Evolutionary conservation across 2,113 vertebrate genomes (phyloP), one percentile per base, ranked within the genome.

Genomic region (Chelonoidis abingdonii): DNA sequence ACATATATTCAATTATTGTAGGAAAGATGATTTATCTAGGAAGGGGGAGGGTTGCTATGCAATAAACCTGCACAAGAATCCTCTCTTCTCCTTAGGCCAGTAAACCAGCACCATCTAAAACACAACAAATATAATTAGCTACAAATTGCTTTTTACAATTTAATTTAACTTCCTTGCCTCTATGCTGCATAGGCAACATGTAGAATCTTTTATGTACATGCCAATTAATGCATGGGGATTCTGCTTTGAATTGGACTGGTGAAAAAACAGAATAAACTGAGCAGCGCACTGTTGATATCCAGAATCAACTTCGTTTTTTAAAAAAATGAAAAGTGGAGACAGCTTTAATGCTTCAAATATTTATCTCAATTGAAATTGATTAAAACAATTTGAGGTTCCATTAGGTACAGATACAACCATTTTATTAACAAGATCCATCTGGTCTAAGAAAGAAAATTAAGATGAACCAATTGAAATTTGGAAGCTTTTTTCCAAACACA

Each of bases 401-500:
- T 94, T 95, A 97, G 89, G 92, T 94, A 95, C 86, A 96, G 96
- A 88, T 92, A 96, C 95, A 96, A 94, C 95, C 90, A 90, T 96
- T 97, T 97, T 95, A 95, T 95, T 98, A 97, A 97, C 94, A 49
- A 95, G 97, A 97, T 97, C 97, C 96, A 97, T 98, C 97, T 98
- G 98, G 97, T 92, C 96, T 88, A 85, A 96, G 96, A 96, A 92
- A 97, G 97, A 97, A 97, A 98, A 97, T 98, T 97, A 98, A 94
- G 97, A 98, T 97, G 93, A 94, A 91, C 95, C 98, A 98, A 98
- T 97, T 97, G 95, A 97, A 97, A 97, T 96, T 96, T 96, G 95
- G 97, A 97, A 98, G 96, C 96, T 97, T 97, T 97, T 96, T 94
- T 97, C 96, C 96, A 98, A 98, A 98, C 97, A 98, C 96, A 96